Base-by-base conservation (phyloP, 1,140 invertebrate genomes). In the Pseudomyrmex cubaensis region DNA sequence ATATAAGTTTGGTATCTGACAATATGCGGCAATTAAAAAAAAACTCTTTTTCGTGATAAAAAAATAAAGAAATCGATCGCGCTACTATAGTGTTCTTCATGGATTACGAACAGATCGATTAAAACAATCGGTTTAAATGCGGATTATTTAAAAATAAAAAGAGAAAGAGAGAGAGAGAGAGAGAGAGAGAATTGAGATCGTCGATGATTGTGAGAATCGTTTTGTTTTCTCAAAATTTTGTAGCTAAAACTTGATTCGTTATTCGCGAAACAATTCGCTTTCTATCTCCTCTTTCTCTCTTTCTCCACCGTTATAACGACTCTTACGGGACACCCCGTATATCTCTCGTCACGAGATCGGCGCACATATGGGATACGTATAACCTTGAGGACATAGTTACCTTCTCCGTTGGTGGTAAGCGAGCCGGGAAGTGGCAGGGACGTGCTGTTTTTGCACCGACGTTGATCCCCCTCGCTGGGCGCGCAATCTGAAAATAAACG, bases 361-460 rank as follows among this genome's bases (percentile, higher is more conserved):
- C 54, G 64, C 48, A 63, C 63, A 35, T 69, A 87, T 73, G n/a
- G 74, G 44, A 74, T 87, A 83, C 61, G 69, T 72, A 69, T 85
- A 88, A 80, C 86, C 82, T 87, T 88, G 83, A 88, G 59, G 83
- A 87, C 87, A 84, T 86, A 93, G 93, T 95, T 94, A 97, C 96
- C 96, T 95, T 97, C 96, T 87, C 96, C 96, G 92, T 96, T 96
- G 90, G 96, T 97, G 90, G 96, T 96, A 83, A 97, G 95, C 80
- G 97, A 97, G 78, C 95, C 96, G 78, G 95, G 95, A 91, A 95
- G 95, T 90, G 95, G 95, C 94, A 91, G 94, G 94, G 95, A 94
- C 94, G 88, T 95, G 94, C 87, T 95, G 85, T 90, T 92, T 87
- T 90, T 91, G 89, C 86, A 90, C 69, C 90, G 85, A 85, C 95